Base-by-base conservation (phyloP, 2,113 vertebrate species). In the Amblyornis subalaris region DNA sequence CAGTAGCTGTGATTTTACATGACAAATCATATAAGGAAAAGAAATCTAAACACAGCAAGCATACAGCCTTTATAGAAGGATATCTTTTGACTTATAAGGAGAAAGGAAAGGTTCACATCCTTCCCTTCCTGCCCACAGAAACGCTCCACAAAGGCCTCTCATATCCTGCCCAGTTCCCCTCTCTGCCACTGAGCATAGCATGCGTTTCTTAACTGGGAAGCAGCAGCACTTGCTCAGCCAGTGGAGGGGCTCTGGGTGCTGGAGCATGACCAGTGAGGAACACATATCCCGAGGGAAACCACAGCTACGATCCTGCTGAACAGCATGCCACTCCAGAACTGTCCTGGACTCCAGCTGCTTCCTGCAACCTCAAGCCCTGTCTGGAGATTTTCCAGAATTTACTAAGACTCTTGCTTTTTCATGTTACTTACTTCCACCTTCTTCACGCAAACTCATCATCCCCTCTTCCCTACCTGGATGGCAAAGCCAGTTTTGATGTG, bases 91-190 rank as follows among this genome's bases (percentile, higher is more conserved):
- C 14, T 79, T 73, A 77, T 33, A 93, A 88, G 88, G 84, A 90
- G 67, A 96, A 93, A 94, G 83, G 51, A 94, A 96, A 92, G 50
- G 65, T 48, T 85, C 7, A 47, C 71, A 77, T 76, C 90, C 73
- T 83, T 89, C 61, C 86, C 78, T 62, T 92, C n/a, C 93, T 84
- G 75, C 38, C 26, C 6, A 9, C 24, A 77, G 67, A 76, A 42
- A 74, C 40, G 72, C 29, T 67, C 57, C 42, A 70, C 69, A 80
- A n/a, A 40, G 45, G 54, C 58, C 42, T 78, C 65, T 76, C 55
- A 25, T 28, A 53, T 57, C 80, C 88, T 79, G 89, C 62, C 35
- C 28, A 55, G 24, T 33, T 93, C 33, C 58, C 3, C 50, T 60
- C 31, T 53, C 18, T 12, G 8, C 29, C 6, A 18, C 7, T 20